These are phyloP conservation scores for Gnathonemus longibarbis DNA, from an alignment of 2,113 vertebrate species.

Conservation along the genomic window DNA sequence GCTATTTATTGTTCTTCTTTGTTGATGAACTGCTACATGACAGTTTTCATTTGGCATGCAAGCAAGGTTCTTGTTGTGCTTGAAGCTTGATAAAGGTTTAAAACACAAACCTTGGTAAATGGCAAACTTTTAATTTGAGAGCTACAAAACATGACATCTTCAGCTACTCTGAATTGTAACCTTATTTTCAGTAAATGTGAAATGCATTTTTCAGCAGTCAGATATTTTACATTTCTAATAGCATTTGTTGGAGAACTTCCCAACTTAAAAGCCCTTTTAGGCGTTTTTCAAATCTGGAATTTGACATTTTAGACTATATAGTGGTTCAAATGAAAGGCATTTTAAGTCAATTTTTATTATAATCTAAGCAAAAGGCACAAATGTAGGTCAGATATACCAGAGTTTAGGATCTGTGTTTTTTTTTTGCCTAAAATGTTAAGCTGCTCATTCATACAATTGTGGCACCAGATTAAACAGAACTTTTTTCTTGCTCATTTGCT, in stretches of 20 bases:
- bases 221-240: not conserved
- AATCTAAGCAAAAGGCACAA: not conserved
- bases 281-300: not conserved
- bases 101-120: not conserved
- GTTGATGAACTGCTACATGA: not conserved
- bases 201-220: not conserved
- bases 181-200: not conserved
- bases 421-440: conserved; percentile 1
- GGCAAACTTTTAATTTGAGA: not conserved
- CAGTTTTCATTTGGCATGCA: not conserved
- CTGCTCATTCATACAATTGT: not conserved
- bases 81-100: not conserved
- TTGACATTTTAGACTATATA: not conserved
- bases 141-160: not conserved
- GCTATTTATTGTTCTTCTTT: not conserved
- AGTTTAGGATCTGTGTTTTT: not conserved
- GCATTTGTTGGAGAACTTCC: not conserved
- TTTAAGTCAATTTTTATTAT: not conserved
- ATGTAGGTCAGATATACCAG: not conserved
- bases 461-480: not conserved
- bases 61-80: not conserved
- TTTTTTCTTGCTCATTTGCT: not conserved
- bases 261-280: not conserved
- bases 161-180: not conserved
- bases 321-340: not conserved